phyloP scores from a whole-genome alignment of 1,140 invertebrate species.

The Magallana angulata region DNA sequence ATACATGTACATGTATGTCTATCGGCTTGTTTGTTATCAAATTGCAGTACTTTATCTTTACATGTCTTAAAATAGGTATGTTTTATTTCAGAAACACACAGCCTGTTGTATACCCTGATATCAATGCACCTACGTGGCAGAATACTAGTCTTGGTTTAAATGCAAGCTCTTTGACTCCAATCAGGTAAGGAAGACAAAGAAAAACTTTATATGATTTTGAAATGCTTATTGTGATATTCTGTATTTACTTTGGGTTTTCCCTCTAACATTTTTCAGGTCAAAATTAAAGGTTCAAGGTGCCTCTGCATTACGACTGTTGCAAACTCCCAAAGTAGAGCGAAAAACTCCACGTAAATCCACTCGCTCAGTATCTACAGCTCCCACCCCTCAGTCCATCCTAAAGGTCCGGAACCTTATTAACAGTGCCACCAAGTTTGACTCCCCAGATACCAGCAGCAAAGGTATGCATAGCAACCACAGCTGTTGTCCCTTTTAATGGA shows the following conservation, averaged over 20 bases:
- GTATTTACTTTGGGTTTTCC: not conserved
- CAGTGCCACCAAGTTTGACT: slow-evolving; percentile 40
- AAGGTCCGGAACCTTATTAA: slow-evolving; percentile 65
- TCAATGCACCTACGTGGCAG: not conserved
- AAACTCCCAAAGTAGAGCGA: slow-evolving; percentile 70
- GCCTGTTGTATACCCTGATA: slow-evolving; percentile 25
- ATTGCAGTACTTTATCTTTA: too few species aligned
- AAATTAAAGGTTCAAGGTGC: slow-evolving; percentile 22
- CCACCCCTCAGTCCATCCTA: slow-evolving; percentile 74
- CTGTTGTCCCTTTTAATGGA: too few species aligned
- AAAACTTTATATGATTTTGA: not conserved
- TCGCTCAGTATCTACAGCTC: slow-evolving; percentile 67
- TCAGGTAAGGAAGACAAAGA: slow-evolving; percentile 1
- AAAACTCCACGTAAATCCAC: slow-evolving; percentile 59
- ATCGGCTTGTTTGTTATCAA: too few species aligned
- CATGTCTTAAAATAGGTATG: not conserved
- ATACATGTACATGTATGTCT: too few species aligned
- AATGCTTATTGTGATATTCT: not conserved
- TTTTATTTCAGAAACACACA: not conserved
- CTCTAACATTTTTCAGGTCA: not conserved
- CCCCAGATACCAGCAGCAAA: slow-evolving; percentile 42
- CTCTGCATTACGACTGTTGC: slow-evolving; percentile 63
- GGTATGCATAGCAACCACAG: slow-evolving; percentile 14
- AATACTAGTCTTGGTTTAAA: slow-evolving; percentile 12
- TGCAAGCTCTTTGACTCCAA: not conserved